Evolutionary conservation across 2,888 invertebrate genomes (phyloP).

Genomic region (Orthosia incerta): DNA sequence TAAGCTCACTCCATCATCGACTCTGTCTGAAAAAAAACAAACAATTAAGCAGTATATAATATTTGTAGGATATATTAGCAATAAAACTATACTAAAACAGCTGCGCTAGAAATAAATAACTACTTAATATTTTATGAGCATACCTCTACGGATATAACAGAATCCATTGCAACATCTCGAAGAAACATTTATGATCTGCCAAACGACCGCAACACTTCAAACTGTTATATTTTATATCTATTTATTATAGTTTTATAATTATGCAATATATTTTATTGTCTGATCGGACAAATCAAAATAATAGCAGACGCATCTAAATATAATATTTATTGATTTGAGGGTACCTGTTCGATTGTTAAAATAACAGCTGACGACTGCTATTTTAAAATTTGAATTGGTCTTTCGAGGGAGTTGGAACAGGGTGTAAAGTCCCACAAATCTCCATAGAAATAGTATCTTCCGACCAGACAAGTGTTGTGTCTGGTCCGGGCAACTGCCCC

Average conservation of each 20-base stretch:
- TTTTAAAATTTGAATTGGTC: no score
- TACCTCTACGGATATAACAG: conserved; percentile 3
- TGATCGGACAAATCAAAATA: conserved; percentile 17
- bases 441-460: no score
- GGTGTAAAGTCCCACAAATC: no score
- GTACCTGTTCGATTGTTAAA: neutral
- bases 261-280: conserved; percentile 39
- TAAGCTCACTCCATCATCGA: no score
- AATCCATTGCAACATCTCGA: conserved; percentile 18
- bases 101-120: conserved; percentile 13
- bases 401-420: no score
- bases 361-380: no score
- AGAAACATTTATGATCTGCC: conserved; percentile 42
- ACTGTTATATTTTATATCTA: conserved; percentile 10
- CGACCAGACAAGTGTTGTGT: no score
- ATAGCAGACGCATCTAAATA: conserved; percentile 7
- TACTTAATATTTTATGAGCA: neutral
- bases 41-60: no score
- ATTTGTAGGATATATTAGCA: no score
- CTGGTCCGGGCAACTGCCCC: no score
- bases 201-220: conserved; percentile 35
- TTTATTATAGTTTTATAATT: conserved; percentile 30
- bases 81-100: neutral
- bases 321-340: conserved; percentile 17
- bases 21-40: no score